Conservation (phyloP, 2,797 vertebrate genomes). For the Silurus lanzhouensis region DNA sequence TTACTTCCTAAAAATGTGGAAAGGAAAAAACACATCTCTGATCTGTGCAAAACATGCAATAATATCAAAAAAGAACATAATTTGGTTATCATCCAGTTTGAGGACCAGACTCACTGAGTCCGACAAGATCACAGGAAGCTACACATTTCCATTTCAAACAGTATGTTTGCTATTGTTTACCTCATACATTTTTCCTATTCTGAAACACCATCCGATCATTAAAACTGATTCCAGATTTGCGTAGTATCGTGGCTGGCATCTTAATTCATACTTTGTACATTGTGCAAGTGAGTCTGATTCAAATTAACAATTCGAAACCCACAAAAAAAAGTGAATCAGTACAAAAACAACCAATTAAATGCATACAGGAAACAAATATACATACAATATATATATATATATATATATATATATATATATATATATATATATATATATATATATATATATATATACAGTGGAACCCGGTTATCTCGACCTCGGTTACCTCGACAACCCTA, state of each 20-base stretch:
- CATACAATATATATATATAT: background rate
- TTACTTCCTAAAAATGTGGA: background rate
- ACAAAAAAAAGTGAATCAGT: background rate
- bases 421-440: background rate
- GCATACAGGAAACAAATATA: background rate
- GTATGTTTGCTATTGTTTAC: constrained; percentile 37
- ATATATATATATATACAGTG: background rate
- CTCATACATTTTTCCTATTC: constrained; percentile 16
- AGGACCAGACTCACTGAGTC: constrained; percentile 19
- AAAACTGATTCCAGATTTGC: constrained; percentile 19
- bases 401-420: background rate
- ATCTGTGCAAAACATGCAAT: background rate
- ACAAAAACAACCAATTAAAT: background rate
- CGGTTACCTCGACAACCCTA: too few species aligned
- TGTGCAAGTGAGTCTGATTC: constrained; percentile 21
- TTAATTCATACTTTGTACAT: constrained; percentile 16
- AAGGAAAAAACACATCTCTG: background rate
- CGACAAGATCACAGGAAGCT: constrained; percentile 33
- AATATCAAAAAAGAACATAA: constrained; percentile 11
- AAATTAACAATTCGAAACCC: constrained; percentile 25
- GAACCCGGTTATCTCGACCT: too few species aligned
- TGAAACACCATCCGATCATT: constrained; percentile 34
- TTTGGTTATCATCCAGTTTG: constrained; percentile 19
- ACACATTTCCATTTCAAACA: constrained; percentile 21
- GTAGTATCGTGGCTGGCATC: constrained; percentile 35